Evolutionary conservation across 2,113 vertebrate genomes (phyloP).

Genomic region (Mirounga angustirostris): DNA sequence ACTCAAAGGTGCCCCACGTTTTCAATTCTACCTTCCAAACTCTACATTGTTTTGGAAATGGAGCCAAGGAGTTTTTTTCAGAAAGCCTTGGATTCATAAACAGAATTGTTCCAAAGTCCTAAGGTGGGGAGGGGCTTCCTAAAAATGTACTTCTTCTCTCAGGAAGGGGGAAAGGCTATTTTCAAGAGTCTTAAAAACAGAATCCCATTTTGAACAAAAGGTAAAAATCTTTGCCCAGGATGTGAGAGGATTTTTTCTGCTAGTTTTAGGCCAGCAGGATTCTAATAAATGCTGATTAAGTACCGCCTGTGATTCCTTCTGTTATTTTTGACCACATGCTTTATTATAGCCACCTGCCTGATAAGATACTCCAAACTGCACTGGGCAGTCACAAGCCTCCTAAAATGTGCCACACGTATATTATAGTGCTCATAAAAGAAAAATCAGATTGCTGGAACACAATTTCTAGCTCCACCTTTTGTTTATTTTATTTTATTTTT

Average conservation of each 20-base stretch:
- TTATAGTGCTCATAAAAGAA: background rate
- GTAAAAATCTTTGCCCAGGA: constrained; percentile 28
- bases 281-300: constrained; percentile 73
- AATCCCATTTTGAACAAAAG: constrained; percentile 48
- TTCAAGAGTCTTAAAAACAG: constrained; percentile 55
- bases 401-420: background rate
- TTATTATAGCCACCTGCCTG: constrained; percentile 51
- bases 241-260: constrained; percentile 28
- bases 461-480: background rate
- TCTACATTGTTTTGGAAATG: constrained; percentile 25
- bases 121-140: background rate
- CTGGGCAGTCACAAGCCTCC: background rate
- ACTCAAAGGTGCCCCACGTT: constrained; percentile 34
- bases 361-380: constrained; percentile 33
- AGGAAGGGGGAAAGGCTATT: constrained; percentile 51
- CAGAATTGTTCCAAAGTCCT: constrained; percentile 30
- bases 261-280: constrained; percentile 61
- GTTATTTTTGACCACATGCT: constrained; percentile 60
- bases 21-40: constrained; percentile 49
- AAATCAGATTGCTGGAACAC: background rate
- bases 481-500: background rate
- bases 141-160: background rate
- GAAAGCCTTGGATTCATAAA: background rate
- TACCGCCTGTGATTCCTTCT: constrained; percentile 52
- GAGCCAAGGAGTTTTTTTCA: background rate